Percentiles rank a stretch among this genome's conserved stretches.
These are phyloP conservation scores for Calidris pugnax DNA, from an alignment of 2,113 vertebrate genomes.

Conservation along the genomic window DNA sequence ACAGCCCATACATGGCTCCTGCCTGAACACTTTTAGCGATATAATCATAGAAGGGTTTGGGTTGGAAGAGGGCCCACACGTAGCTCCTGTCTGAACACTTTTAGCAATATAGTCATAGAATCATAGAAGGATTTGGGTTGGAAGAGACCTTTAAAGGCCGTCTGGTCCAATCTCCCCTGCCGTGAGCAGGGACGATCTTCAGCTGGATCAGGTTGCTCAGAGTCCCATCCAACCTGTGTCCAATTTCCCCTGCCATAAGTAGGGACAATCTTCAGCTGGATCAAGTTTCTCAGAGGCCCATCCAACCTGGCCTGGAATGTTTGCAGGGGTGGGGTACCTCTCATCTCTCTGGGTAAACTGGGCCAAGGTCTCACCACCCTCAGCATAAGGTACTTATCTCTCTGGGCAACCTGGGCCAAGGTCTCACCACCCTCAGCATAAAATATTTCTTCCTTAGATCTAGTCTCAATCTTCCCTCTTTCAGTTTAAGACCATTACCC, in stretches of 20 bases:
- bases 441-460: no score
- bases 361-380: background rate
- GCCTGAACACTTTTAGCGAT: background rate
- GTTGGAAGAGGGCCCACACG: background rate
- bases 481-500: no score
- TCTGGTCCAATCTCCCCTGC: background rate
- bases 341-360: background rate
- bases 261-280: background rate
- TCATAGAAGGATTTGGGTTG: background rate
- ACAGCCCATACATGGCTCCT: background rate
- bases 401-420: background rate
- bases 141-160: background rate
- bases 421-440: background rate
- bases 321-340: background rate
- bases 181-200: background rate
- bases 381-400: background rate
- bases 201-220: background rate
- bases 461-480: no score
- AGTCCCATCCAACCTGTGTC: background rate
- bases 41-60: background rate
- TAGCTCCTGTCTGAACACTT: background rate
- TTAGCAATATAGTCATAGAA: background rate
- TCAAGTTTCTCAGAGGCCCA: background rate
- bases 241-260: background rate
- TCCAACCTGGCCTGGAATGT: background rate